Evolutionary conservation across 2,888 invertebrate genomes (phyloP), one percentile per base, ranked within the genome.

Genomic region (Andrena dorsata): DNA sequence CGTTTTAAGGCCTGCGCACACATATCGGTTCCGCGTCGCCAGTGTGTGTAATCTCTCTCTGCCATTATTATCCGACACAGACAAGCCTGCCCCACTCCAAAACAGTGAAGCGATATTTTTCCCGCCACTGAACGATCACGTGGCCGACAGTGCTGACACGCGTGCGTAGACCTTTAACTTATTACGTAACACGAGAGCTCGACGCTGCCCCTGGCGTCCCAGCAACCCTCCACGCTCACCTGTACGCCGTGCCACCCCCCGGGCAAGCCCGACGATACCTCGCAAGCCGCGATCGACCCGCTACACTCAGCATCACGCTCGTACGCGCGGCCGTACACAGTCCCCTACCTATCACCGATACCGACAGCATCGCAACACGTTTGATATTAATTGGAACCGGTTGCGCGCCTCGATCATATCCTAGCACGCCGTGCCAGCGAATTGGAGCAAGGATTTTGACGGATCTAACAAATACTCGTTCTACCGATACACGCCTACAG

Each of bases 381-480:
- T 70, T 20, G 69, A 65, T 76, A 76, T 71, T 80, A 80, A 80
- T 76, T 78, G 78, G 61, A 78, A 78, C 66, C 78, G 78, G 78
- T 78, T 78, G 73, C 47, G 58, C 51, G 66, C n/a, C 23, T 23
- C 3, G 26, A 56, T 2, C 53, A 28, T 26, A 32, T 41, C 16
- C 64, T 23, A 47, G n/a, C 58, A n/a, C 20, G 23, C 20, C 7
- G 20, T 5, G 7, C 65, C 7, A n/a, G 20, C 30, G 51, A 70
- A 80, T 65, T 65, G 35, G 79, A 70, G 58, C 77, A 70, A 76
- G 65, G 65, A 76, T 80, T 80, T 79, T 49, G 30, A 56, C 26
- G 32, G 47, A n/a, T 10, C 63, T 28, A 23, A 6, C 6, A n/a
- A 64, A 28, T 41, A 41, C 32, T 8, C 28, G 28, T 49, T 65